phyloP scores from a whole-genome alignment of 2,113 vertebrate species.

The Typhlomys cinereus region DNA sequence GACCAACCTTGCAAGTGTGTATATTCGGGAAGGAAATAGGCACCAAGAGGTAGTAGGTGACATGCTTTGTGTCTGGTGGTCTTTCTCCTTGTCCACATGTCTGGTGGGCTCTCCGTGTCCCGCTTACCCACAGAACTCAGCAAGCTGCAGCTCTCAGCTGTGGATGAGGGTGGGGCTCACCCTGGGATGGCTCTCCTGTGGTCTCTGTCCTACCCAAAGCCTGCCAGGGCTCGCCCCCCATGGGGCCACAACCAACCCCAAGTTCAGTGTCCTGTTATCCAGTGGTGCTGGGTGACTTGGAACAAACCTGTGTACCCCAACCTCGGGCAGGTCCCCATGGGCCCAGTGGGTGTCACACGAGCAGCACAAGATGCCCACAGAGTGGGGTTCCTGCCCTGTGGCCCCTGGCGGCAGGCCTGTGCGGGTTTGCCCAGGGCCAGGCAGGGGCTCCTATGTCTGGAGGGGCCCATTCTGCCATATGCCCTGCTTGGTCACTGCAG shows the following conservation, averaged over 20 bases:
- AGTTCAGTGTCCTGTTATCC: no score
- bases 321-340: no score
- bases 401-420: no score
- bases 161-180: neutral
- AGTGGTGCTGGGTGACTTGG: no score
- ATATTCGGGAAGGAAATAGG: conserved; percentile 97
- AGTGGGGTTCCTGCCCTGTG: no score
- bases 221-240: no score
- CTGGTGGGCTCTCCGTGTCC: neutral
- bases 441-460: no score
- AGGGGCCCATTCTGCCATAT: neutral
- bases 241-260: no score
- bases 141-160: neutral
- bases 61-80: conserved; percentile 58
- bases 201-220: neutral
- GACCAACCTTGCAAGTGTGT: conserved; percentile 98
- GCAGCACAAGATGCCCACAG: no score
- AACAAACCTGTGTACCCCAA: no score
- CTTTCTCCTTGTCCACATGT: conserved; percentile 42
- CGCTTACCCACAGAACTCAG: neutral
- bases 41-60: conserved; percentile 94
- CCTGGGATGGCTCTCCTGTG: accelerated
- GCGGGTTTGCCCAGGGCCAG: no score
- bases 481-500: neutral
- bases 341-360: no score